phyloP scores from a whole-genome alignment of 1,140 invertebrate genomes.

The Camponotus pennsylvanicus region DNA sequence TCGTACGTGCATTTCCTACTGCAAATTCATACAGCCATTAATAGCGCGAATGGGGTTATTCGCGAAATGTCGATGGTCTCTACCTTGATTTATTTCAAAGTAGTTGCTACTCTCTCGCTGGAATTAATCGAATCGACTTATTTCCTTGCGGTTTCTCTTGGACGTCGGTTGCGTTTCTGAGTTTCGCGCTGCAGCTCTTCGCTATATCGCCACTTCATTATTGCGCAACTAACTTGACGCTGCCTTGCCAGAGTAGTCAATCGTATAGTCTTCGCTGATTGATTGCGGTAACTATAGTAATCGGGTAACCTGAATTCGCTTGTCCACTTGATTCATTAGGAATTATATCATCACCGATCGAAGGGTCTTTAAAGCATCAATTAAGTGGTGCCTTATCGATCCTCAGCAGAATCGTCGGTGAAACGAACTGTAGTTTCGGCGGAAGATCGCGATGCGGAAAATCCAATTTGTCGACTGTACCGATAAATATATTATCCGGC shows the following conservation, averaged over 20 bases:
- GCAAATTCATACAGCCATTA: too few relatives aligned
- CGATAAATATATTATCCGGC: conserved; percentile 15
- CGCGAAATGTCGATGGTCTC: background rate
- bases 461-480: conserved; percentile 51
- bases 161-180: conserved; percentile 19
- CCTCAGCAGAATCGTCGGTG: conserved; percentile 13
- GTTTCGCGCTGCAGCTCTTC: conserved; percentile 9
- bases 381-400: conserved; percentile 55
- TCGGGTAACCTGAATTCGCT: conserved; percentile 36
- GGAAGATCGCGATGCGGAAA: background rate
- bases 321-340: conserved; percentile 46
- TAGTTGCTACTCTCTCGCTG: background rate
- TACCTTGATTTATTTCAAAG: background rate
- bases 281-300: conserved; percentile 36
- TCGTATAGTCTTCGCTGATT: conserved; percentile 10
- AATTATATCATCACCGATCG: conserved; percentile 66
- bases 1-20: background rate
- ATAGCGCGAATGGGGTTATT: background rate
- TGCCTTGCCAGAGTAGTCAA: background rate
- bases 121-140: conserved; percentile 23
- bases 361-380: conserved; percentile 46
- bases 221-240: conserved; percentile 28
- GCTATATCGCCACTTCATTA: conserved; percentile 28
- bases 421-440: conserved; percentile 20
- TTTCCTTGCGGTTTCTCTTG: conserved; percentile 24